Base-by-base conservation (phyloP, 2,113 vertebrate species). In the Semnornis frantzii region DNA sequence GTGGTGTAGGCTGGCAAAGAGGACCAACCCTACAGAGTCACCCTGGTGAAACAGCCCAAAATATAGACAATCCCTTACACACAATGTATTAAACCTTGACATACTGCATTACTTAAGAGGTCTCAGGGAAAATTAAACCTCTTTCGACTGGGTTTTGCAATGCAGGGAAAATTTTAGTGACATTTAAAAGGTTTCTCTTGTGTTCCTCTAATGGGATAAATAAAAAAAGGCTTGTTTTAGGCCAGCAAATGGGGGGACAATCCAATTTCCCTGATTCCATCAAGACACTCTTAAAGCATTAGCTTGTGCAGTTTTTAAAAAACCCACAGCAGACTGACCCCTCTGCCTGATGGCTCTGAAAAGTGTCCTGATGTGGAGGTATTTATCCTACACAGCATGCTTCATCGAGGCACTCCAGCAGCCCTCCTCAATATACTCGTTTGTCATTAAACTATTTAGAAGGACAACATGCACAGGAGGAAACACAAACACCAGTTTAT, bases 221-320 rank as follows among this genome's bases (percentile, higher is more conserved):
- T 98, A 98, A 98, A 97, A 92, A 98, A 96, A 97, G 97, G 97
- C 98, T 98, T 98, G 97, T 98, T 98, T 98, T 98, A 98, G 98
- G 97, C 98, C 98, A 98, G 98, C 98, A 99, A 99, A 99, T 99
- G 98, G 98, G 98, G 98, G 98, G 96, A 98, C 98, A 99, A 99
- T 99, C 99, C 99, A 99, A 99, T 99, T 99, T 99, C 98, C 98
- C 97, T 98, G 98, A 99, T 99, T 99, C 98, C 98, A 99, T 99
- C 99, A 99, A 98, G 98, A 97, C 98, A 98, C 98, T 98, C 97
- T 97, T 96, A 98, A 98, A 98, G 98, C 98, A 99, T 99, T 99
- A 99, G 98, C 98, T 98, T 92, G 96, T 95, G 96, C 97, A 96
- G 98, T 98, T 98, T 85, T 76, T 57, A 90, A 95, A 98, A 98